Base-by-base conservation (phyloP, 2,888 invertebrate species). In the Dynastes hyllus region DNA sequence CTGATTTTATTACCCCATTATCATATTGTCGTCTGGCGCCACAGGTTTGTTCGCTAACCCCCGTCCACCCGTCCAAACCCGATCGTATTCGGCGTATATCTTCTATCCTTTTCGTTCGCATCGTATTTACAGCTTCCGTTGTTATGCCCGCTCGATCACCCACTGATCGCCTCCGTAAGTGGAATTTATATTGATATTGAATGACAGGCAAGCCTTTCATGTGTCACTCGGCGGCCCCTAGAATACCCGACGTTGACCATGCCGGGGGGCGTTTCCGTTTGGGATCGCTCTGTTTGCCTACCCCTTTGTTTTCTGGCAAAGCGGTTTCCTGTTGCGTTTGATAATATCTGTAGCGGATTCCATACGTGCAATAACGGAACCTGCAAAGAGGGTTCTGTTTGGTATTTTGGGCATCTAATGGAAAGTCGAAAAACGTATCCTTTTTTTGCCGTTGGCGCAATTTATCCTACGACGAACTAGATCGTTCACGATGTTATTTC, bases 101-200 rank as follows among this genome's bases (percentile, higher is more conserved):
- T 9, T 37, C 61, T n/a, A 40, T 75, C 61, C 58, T 22, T 61
- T 16, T 40, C 73, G 5, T 58, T 22, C 58, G 8, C 40, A 22
- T 53, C 9, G 16, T 27, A 58, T 22, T 37, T n/a, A 55, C 1
- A 29, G 13, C 45, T 32, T 61, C n/a, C 50, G 58, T 71, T 69
- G 58, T 58, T 58, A 3, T 55, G 16, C n/a, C 55, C 71, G 58
- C 2, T n/a, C 51, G 32, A 71, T 37, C 50, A 16, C 55, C 71
- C 71, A 45, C 66, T 45, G 58, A 75, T 67, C 61, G 58, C 70
- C n/a, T 37, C 37, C 45, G 50, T 73, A 71, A 61, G 73, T 65
- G 78, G 78, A 78, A 78, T 78, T 78, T 78, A 78, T 78, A 78
- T 78, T 78, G 78, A 78, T 78, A 78, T 71, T 65, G 71, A 78